Percentiles rank a stretch among this genome's conserved stretches.
These are phyloP conservation scores for Macrotis lagotis DNA, from an alignment of 2,113 vertebrate species.

Conservation along the genomic window DNA sequence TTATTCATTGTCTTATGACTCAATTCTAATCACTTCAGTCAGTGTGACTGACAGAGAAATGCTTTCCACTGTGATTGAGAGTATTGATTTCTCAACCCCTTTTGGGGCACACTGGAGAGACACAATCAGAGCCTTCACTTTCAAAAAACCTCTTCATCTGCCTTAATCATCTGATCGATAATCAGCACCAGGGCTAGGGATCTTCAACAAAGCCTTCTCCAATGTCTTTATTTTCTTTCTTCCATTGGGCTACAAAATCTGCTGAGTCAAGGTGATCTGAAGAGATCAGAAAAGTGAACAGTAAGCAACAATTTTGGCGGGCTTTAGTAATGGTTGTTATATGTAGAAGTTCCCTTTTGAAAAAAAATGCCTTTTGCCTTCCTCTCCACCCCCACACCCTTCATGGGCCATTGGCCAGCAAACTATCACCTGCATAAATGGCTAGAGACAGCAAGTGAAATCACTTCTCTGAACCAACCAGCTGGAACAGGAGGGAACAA, in stretches of 20 bases:
- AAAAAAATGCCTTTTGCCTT: conserved; percentile 61
- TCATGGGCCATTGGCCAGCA: conserved; percentile 90
- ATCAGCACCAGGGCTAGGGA: conserved; percentile 90
- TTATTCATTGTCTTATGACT: conserved; percentile 97
- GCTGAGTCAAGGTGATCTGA: conserved; percentile 96
- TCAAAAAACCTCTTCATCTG: conserved; percentile 95
- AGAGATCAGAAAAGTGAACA: conserved; percentile 89
- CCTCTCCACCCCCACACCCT: conserved; percentile 79
- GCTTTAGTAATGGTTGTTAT: conserved; percentile 78
- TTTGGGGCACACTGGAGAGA: conserved; percentile 89
- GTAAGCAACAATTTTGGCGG: conserved; percentile 82
- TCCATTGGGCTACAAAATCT: conserved; percentile 89
- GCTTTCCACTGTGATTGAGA: conserved; percentile 93
- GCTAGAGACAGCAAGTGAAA: conserved; percentile 86
- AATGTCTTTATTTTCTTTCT: conserved; percentile 87
- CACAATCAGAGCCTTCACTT: conserved; percentile 93
- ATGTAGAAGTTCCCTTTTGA: conserved; percentile 69
- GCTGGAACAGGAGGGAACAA: conserved; percentile 80
- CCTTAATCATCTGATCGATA: conserved; percentile 98
- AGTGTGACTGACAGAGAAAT: conserved; percentile 94
- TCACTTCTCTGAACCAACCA: conserved; percentile 85
- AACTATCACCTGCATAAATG: conserved; percentile 90
- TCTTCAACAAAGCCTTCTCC: conserved; percentile 89
- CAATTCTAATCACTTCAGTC: conserved; percentile 97
- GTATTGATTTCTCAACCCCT: conserved; percentile 95